These are phyloP conservation scores for Buphagus erythrorhynchus DNA, from an alignment of 2,797 vertebrate genomes.

Conservation along the genomic window DNA sequence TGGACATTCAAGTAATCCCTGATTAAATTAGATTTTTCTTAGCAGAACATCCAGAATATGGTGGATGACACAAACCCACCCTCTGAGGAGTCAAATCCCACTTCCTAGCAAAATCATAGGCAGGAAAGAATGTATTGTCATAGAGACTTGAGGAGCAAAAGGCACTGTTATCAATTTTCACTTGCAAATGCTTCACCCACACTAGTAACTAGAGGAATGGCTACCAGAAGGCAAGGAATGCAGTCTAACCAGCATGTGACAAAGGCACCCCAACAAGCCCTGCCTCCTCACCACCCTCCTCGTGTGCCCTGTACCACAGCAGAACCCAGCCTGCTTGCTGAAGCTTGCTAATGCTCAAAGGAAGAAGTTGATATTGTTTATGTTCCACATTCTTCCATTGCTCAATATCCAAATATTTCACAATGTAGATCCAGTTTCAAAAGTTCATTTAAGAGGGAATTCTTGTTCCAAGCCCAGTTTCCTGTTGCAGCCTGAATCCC, in stretches of 20 bases:
- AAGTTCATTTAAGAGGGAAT: conserved; percentile 46
- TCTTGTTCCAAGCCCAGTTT: conserved; percentile 39
- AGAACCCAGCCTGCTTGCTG: not conserved
- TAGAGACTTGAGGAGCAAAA: not conserved
- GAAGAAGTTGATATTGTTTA: conserved; percentile 8
- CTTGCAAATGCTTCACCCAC: not conserved
- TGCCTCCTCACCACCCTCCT: not conserved
- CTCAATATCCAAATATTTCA: conserved; percentile 61
- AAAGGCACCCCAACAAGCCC: not conserved
- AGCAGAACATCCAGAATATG: not conserved
- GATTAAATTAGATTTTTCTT: conserved; percentile 22
- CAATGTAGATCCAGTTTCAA: conserved; percentile 52
- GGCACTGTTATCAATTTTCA: not conserved
- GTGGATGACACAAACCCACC: not conserved
- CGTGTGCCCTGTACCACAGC: not conserved
- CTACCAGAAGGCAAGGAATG: not conserved
- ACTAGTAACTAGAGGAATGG: not conserved
- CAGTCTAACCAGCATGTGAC: not conserved
- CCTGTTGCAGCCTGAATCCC: conserved; percentile 57
- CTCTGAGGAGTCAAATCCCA: not conserved
- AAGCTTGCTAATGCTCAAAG: conserved; percentile 2
- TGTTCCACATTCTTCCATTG: conserved; percentile 54
- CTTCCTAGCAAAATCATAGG: not conserved
- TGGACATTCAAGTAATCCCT: not conserved
- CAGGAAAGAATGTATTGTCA: not conserved